Conservation (phyloP, 2,888 invertebrate genomes). For the Anodontia alba region DNA sequence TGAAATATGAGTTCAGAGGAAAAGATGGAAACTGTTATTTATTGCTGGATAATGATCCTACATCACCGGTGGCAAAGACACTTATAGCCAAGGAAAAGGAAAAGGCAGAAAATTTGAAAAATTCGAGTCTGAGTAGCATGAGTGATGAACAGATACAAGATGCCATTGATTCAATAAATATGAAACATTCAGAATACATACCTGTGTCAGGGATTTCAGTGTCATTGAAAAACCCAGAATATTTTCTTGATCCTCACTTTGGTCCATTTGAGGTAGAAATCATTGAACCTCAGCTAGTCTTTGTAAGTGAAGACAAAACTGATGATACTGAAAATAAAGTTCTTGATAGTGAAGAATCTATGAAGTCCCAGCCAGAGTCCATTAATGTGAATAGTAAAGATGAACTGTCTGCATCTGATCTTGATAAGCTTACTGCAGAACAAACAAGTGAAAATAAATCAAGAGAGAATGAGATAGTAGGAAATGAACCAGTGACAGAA, state of each 20-base stretch:
- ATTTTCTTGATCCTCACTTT: background rate
- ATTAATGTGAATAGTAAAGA: too few species aligned
- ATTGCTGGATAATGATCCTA: background rate
- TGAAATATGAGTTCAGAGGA: slow-evolving; percentile 6
- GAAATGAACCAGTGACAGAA: too few species aligned
- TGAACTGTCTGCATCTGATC: too few species aligned
- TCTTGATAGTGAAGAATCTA: background rate
- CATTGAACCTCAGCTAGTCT: background rate
- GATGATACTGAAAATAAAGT: background rate
- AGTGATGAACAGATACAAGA: slow-evolving; percentile 13
- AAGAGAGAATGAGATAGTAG: too few species aligned
- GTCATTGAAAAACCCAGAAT: slow-evolving; percentile 2
- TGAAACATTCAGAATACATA: slow-evolving; percentile 3
- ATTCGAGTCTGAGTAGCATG: slow-evolving; percentile 5
- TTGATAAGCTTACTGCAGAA: too few species aligned
- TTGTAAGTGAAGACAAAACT: background rate
- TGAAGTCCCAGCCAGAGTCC: background rate
- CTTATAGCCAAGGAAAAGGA: background rate
- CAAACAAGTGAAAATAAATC: too few species aligned
- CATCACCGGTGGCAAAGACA: slow-evolving; percentile 1
- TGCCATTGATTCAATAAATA: background rate
- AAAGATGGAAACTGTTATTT: slow-evolving; percentile 10
- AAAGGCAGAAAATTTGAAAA: slow-evolving; percentile 7
- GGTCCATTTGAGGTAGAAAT: background rate
- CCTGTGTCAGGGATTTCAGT: background rate